Base-by-base conservation (phyloP, 2,888 invertebrate species). In the Panorpa germanica region DNA sequence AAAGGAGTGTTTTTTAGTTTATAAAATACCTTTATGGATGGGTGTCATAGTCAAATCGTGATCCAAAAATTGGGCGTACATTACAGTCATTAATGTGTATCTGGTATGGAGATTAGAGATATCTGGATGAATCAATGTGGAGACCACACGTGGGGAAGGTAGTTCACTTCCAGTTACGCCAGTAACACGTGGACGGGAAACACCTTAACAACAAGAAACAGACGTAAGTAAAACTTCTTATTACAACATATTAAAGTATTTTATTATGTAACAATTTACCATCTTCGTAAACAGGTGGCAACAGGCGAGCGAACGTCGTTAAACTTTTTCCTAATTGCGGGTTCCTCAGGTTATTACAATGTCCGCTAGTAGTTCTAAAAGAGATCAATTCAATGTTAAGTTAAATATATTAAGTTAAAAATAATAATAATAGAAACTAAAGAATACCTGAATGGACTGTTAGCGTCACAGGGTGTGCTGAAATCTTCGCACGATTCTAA, bases 41-140 rank as follows among this genome's bases (percentile, higher is more conserved):
- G 88, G 93, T 1, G 91, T 90, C 67, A 90, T 74, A 1, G 91
- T 91, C 29, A 95, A 61, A 50, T 93, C 93, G 55, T 93, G 93
- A 51, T 93, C 93, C 12, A 93, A 51, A 44, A 95, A 77, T 52
- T 93, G 91, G 0, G 88, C 91, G 44, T 74, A 91, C 57, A 91
- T 91, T 91, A 93, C 93, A 22, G 81, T 68, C 78, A 91, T 82
- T 11, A 91, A 57, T 0, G 86, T 80, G 52, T 91, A 90, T 5
- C 85, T 63, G 1, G 74, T 75, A 46, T 88, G 86, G 12, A 88
- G 59, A 47, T 88, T 82, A 18, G 85, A 85, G 34, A 88, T 83
- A 45, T 90, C 88, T 0, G 86, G 82, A 50, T 93, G 93, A 28
- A 93, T 78, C 2, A 75, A 70, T 0, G 85, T 78, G 1, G 90